Conservation (phyloP, 2,888 invertebrate species). For the Torymus auratus region DNA sequence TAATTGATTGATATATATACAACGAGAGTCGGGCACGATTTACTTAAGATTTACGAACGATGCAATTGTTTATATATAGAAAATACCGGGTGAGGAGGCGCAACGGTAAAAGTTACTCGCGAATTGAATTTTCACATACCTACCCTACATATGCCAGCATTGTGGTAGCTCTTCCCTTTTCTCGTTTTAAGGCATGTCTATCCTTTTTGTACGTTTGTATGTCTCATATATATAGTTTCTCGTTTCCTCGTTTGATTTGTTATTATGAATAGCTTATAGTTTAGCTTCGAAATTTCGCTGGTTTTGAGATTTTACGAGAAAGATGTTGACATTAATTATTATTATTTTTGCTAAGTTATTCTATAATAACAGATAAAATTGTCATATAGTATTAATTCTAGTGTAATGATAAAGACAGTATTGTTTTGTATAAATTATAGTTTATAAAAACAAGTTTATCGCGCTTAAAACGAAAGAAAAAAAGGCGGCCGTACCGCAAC, state of each 20-base stretch:
- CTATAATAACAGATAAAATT: constrained; percentile 30
- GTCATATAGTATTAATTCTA: constrained; percentile 19
- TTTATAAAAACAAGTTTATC: constrained; percentile 2
- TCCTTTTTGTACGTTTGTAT: constrained; percentile 45
- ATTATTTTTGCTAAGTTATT: constrained; percentile 31
- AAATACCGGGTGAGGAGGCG: background rate
- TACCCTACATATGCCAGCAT: no score
- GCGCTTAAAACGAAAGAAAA: constrained; percentile 24
- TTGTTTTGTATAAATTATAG: constrained; percentile 26
- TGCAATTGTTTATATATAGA: no score
- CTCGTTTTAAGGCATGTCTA: constrained; percentile 42
- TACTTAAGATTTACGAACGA: constrained; percentile 16
- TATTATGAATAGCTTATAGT: constrained; percentile 31
- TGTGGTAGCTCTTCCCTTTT: background rate
- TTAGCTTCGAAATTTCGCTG: no score
- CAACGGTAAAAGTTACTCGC: constrained; percentile 24
- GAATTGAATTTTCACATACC: constrained; percentile 20
- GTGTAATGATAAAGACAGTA: constrained; percentile 34
- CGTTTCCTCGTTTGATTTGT: constrained; percentile 30
- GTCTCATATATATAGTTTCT: constrained; percentile 34
- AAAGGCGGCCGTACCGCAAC: no score
- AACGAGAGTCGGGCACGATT: constrained; percentile 36
- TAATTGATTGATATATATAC: no score
- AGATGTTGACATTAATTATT: no score
- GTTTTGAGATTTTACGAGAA: no score